A percentile compares a stretch with the other conserved stretches of the same genome.
phyloP scores from a whole-genome alignment of 2,797 vertebrate species.

The Sebastes hopkinsi region DNA sequence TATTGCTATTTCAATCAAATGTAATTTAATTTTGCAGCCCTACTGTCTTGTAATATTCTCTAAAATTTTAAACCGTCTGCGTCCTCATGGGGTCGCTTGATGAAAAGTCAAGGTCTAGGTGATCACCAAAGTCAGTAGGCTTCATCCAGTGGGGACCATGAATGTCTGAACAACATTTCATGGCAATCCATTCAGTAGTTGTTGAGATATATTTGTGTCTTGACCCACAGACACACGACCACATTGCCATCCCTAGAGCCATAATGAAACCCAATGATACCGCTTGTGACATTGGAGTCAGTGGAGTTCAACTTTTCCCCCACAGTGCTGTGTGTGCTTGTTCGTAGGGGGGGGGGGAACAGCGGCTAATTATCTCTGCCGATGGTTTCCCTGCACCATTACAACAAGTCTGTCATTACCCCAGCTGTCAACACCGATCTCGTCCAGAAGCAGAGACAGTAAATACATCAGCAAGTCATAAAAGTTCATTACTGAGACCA shows the following conservation, averaged over 20 bases:
- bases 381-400: conserved; percentile 23
- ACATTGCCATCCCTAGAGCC: not conserved
- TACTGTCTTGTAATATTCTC: too few relatives aligned
- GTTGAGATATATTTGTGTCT: not conserved
- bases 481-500: conserved; percentile 51
- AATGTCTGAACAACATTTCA: not conserved
- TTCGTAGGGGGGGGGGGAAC: not conserved
- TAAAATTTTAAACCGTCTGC: not conserved
- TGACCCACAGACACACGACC: not conserved
- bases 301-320: conserved; percentile 4
- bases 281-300: not conserved
- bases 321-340: not conserved
- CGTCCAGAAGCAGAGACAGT: not conserved
- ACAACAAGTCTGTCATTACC: conserved; percentile 7
- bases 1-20: too few relatives aligned
- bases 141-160: not conserved
- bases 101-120: not conserved
- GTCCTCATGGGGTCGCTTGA: not conserved
- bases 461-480: conserved; percentile 42
- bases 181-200: not conserved
- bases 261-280: not conserved
- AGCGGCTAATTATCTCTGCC: conserved; percentile 11
- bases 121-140: not conserved
- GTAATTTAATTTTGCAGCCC: too few relatives aligned
- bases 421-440: conserved; percentile 3